Base-by-base conservation (phyloP, 1,140 invertebrate genomes). In the Phymastichus coffea region DNA sequence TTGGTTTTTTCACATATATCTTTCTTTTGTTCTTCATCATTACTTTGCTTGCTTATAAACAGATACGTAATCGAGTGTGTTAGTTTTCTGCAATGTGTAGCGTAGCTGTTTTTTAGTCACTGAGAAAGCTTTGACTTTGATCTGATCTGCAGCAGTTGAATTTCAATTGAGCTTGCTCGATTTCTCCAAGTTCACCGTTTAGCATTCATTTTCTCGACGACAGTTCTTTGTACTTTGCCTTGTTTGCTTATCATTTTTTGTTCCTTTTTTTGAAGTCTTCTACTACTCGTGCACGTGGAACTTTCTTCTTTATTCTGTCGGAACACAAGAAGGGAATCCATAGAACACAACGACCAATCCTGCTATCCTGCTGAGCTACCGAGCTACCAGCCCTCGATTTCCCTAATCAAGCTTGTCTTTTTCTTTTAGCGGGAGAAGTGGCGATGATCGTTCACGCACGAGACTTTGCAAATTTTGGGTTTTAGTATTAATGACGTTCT, bases 401-500 rank as follows among this genome's bases (percentile, higher is more conserved):
- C n/a, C n/a, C n/a, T n/a, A n/a, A n/a, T n/a, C n/a, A n/a, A n/a
- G n/a, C n/a, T n/a, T n/a, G n/a, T n/a, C n/a, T n/a, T n/a, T n/a
- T n/a, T n/a, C n/a, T n/a, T n/a, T n/a, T n/a, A n/a, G n/a, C n/a
- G n/a, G n/a, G n/a, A n/a, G n/a, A n/a, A n/a, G n/a, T n/a, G n/a
- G n/a, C n/a, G n/a, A n/a, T n/a, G n/a, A n/a, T n/a, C n/a, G n/a
- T n/a, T n/a, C n/a, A n/a, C n/a, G n/a, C n/a, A n/a, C n/a, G n/a
- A n/a, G n/a, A n/a, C n/a, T n/a, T n/a, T 26, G 17, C 44, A 47
- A 67, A 75, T 74, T 77, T 76, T 76, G 73, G 75, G 74, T 73
- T 77, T 76, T 76, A 78, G 75, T 74, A 78, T 78, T 73, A 75
- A 66, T 67, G 61, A 41, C 48, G n/a, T 20, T n/a, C n/a, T 52